A percentile compares a stretch with the other conserved stretches of the same genome.
Conservation (phyloP, 2,888 invertebrate species). For the Mimachlamys varia region DNA sequence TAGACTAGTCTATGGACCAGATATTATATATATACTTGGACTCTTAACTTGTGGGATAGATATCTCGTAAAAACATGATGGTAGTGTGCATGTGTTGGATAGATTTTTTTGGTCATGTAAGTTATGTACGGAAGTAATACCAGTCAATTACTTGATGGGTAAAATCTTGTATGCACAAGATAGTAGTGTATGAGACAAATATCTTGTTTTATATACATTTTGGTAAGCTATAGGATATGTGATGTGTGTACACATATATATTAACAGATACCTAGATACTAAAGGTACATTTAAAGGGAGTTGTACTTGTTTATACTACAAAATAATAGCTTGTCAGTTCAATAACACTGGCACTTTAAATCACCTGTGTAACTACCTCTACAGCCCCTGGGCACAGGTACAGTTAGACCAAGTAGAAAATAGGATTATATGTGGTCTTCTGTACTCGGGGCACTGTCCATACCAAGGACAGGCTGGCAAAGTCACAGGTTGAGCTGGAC, state of each 20-base stretch:
- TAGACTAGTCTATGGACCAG: too few species aligned
- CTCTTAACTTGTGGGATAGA: too few species aligned
- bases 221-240: neutral
- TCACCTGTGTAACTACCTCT: neutral
- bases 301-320: neutral
- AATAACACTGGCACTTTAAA: neutral
- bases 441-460: neutral
- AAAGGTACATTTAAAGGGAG: neutral
- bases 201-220: too few species aligned
- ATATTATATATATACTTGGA: too few species aligned
- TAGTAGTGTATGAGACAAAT: too few species aligned
- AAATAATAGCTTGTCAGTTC: constrained; percentile 20
- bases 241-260: neutral
- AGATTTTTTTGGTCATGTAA: too few species aligned
- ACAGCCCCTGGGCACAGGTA: neutral
- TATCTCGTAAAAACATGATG: too few species aligned
- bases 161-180: too few species aligned
- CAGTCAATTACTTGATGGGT: neutral
- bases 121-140: neutral
- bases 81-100: too few species aligned
- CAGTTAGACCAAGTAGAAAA: constrained; percentile 12
- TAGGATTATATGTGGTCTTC: neutral
- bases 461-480: neutral
- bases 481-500: constrained; percentile 6
- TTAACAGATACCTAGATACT: neutral